Base-by-base conservation (phyloP, 2,888 invertebrate species). In the Netelia inedita region DNA sequence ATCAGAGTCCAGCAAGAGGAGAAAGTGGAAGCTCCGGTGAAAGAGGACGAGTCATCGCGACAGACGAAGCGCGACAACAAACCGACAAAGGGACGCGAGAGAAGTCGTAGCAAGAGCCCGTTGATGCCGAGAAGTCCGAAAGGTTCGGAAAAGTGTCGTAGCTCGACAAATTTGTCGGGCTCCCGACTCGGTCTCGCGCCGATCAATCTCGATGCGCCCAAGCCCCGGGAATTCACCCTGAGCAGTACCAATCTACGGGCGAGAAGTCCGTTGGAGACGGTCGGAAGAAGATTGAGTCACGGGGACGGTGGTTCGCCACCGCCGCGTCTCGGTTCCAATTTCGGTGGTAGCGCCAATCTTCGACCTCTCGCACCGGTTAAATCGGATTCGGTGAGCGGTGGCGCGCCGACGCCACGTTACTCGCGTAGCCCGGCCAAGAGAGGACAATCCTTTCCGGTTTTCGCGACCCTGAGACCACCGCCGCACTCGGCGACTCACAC, bases 401-500 rank as follows among this genome's bases (percentile, higher is more conserved):
- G 89, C 2, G 89, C 87, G 10, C 90, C 91, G 1, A 91, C 92
- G 0, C 92, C 93, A 1, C 88, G 91, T 71, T 91, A 92, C 63
- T 89, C 91, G 2, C 89, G 93, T 0, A 94, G 93, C 78, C 93
- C 93, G 0, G 93, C 93, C 2, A 93, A 92, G 83, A 90, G 94
- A 0, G 94, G 94, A 5, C 93, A 93, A 71, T 93, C 93, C 0
- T 94, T 93, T 85, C 94, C 94, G 2, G 93, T 92, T 2, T 93
- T 93, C 80, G 92, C 93, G 2, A 94, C 93, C 0, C 80, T 93
- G 23, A 88, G 91, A 81, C 90, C 91, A 41, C 92, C 93, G 1
- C 90, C 89, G 19, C 85, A 83, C 21, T 84, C 88, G 74, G 79
- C 84, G 10, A 85, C 82, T 35, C 84, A 84, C 61, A 90, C 92